Percentiles rank a stretch among this genome's conserved stretches.
These are phyloP conservation scores for Sarcophaga peregrina DNA, from an alignment of 1,140 invertebrate species.

Conservation along the genomic window DNA sequence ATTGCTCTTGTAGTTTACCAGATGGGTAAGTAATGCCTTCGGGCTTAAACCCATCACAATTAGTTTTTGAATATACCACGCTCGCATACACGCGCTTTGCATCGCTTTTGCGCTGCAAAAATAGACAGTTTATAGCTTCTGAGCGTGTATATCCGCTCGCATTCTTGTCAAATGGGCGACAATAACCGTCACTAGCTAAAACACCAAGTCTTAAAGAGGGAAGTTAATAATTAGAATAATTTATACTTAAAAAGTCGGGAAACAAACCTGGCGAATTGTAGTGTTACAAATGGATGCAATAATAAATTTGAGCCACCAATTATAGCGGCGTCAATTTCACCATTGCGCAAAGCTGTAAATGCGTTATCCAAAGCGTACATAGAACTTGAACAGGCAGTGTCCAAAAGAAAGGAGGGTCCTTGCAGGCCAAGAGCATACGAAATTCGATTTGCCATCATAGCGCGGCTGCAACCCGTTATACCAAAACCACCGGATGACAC, in stretches of 20 bases:
- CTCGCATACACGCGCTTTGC: slow-evolving; percentile 82
- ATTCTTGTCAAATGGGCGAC: slow-evolving; percentile 89
- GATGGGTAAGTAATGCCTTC: slow-evolving; percentile 93
- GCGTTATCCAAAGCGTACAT: slow-evolving; percentile 87
- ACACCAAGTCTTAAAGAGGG: slow-evolving; percentile 77
- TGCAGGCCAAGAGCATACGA: slow-evolving; percentile 79
- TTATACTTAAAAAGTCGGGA: background rate
- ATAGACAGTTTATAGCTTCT: slow-evolving; percentile 80
- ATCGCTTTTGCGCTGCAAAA: slow-evolving; percentile 83
- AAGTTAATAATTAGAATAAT: background rate
- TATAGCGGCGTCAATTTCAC: slow-evolving; percentile 86
- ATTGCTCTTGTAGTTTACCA: slow-evolving; percentile 80
- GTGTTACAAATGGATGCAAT: slow-evolving; percentile 85
- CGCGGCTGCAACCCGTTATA: slow-evolving; percentile 84
- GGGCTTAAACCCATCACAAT: slow-evolving; percentile 90
- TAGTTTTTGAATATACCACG: slow-evolving; percentile 71
- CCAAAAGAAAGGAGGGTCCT: slow-evolving; percentile 85
- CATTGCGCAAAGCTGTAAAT: slow-evolving; percentile 78
- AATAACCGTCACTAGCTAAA: slow-evolving; percentile 84
- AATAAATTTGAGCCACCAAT: slow-evolving; percentile 86
- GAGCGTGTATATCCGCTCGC: slow-evolving; percentile 82
- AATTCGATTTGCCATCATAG: slow-evolving; percentile 92
- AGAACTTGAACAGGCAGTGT: slow-evolving; percentile 92
- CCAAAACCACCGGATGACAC: slow-evolving; percentile 71
- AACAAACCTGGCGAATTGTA: slow-evolving; percentile 79